Base-by-base conservation (phyloP, 1,140 invertebrate genomes). In the Drosophila repletoides region DNA sequence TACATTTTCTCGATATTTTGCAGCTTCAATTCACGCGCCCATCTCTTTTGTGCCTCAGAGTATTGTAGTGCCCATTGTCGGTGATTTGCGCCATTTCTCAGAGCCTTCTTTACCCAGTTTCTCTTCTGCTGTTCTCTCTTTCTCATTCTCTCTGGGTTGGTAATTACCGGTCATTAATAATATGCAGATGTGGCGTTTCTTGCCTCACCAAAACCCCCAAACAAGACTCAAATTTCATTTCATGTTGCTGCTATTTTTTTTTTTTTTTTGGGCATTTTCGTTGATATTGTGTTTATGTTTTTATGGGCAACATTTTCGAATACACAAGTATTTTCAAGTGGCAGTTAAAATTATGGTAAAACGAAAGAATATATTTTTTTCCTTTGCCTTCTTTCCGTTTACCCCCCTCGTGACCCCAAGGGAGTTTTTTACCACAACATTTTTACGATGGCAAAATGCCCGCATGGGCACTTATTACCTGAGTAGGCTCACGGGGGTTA, bases 141-240 rank as follows among this genome's bases (percentile, higher is more conserved):
- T 41, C 14, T 14, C 33, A 24, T 46, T 19, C 60, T 71, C 52
- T 51, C 48, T 36, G 49, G 34, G 60, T 67, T 68, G 79, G 79
- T 84, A 84, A 84, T 84, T 84, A 84, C 79, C 80, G 79, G 80
- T 68, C 79, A 86, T 84, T 84, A 84, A 84, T 84, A 84, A 84
- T 84, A 84, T 84, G 79, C 79, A 84, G 79, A 84, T 84, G 79
- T 67, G 80, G 66, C 53, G 36, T 36, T 67, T 36, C 10, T 28
- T 51, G 21, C 19, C 48, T 29, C 43, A 10, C 7, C 10, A 31
- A 31, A 31, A 28, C 24, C 3, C 15, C 19, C 41, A 49, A 41
- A 49, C 58, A 10, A 14, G 21, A n/a, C 76, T 72, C 64, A 22
- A 22, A 63, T 70, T 76, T 76, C 69, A 77, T 68, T 67, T 63